Percentiles rank a stretch among this genome's conserved stretches.
Conservation (phyloP, 2,113 vertebrate species). For the Silurus meridionalis region DNA sequence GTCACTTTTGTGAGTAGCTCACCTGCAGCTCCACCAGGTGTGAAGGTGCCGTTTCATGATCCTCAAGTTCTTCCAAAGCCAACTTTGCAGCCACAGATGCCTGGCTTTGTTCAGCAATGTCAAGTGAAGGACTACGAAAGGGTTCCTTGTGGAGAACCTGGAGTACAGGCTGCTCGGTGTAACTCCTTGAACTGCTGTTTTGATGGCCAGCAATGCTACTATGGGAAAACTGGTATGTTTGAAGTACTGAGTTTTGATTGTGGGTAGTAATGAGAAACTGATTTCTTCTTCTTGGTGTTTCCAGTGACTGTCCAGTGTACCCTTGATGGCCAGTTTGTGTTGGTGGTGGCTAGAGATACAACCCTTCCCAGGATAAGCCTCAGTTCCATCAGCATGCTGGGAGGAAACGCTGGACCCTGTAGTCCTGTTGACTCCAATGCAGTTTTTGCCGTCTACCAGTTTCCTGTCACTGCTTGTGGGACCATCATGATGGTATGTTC, state of each 20-base stretch:
- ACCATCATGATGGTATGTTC: constrained; percentile 21
- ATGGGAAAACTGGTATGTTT: too few relatives aligned
- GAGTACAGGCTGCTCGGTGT: constrained; percentile 4
- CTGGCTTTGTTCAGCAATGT: background rate
- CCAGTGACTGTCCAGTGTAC: too few relatives aligned
- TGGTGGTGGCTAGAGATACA: too few relatives aligned
- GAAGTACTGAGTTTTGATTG: too few relatives aligned
- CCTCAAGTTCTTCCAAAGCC: background rate
- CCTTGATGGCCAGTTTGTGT: too few relatives aligned
- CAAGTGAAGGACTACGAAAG: constrained; percentile 14
- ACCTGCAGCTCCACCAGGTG: background rate
- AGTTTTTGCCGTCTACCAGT: constrained; percentile 43
- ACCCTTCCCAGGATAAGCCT: constrained; percentile 39
- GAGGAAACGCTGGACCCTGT: background rate
- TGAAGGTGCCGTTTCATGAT: background rate
- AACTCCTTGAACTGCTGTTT: constrained; percentile 48
- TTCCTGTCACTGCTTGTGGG: constrained; percentile 37
- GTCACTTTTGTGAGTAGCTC: background rate
- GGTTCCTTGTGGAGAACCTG: constrained; percentile 43
- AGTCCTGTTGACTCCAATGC: constrained; percentile 19
- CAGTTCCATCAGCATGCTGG: constrained; percentile 32
- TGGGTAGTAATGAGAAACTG: too few relatives aligned
- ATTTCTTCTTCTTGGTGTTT: too few relatives aligned
- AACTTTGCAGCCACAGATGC: background rate
- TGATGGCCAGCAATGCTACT: constrained; percentile 34